Base-by-base conservation (phyloP, 2,888 invertebrate species). In the Hydropsyche betteni region DNA sequence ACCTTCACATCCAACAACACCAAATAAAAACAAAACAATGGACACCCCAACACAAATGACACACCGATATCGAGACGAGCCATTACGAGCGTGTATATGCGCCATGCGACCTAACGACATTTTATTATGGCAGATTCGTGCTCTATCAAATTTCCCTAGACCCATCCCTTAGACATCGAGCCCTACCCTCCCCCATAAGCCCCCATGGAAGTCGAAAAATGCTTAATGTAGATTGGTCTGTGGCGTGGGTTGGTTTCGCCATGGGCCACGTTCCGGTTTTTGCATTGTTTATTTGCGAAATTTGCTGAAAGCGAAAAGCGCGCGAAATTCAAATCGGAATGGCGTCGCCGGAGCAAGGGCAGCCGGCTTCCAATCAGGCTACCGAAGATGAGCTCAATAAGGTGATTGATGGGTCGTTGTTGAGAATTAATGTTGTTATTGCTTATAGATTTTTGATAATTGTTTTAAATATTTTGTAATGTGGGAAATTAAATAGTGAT, bases 331-430 rank as follows among this genome's bases (percentile, higher is more conserved):
- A 5, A 68, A 68, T 68, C 24, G 10, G 36, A 10, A 76, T 77
- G 75, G 33, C 77, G 1, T 68, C 74, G 10, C 75, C 75, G 34
- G 76, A 77, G n/a, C 76, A 72, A 10, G 16, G 36, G 14, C 10
- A 24, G 8, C 64, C 0, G 64, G 36, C 24, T 4, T 34, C 74
- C 4, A 77, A 74, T 44, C 77, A 79, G 50, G 75, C 76, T 4
- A 77, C 79, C 2, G 79, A 79, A 75, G 79, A 79, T 78, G 79
- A 79, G 69, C 79, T 79, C 69, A 79, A 79, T 38, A 79, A 75
- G 75, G 79, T 79, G 24, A 24, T 24, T 24, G 24, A 24, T 24
- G 24, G 24, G 24, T 24, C 1, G 24, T 24, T 24, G 24, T 24
- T 24, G 24, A 24, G 24, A n/a, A 2, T 24, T 24, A 24, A 2